Evolutionary conservation across 2,113 vertebrate genomes (phyloP).

Genomic region (Euleptes europaea): DNA sequence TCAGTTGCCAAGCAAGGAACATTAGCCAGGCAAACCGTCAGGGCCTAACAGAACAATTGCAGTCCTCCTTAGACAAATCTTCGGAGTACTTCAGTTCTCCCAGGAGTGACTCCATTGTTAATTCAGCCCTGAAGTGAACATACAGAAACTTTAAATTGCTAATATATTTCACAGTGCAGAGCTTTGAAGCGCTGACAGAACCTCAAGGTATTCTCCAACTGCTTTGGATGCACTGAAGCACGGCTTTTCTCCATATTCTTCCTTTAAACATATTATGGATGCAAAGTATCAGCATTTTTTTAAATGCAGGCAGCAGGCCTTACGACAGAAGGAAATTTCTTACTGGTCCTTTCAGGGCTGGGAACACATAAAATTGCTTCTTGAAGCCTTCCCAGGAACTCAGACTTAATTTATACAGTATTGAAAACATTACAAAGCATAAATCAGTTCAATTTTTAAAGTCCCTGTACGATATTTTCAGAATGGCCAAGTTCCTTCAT

Average conservation of each 20-base stretch:
- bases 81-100: conserved; percentile 1
- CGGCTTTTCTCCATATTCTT: conserved; percentile 57
- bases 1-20: neutral
- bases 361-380: conserved; percentile 72
- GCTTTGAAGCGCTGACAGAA: conserved; percentile 54
- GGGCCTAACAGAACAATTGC: neutral
- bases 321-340: conserved; percentile 63
- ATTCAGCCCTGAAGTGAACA: conserved; percentile 20
- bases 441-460: conserved; percentile 79
- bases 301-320: conserved; percentile 52
- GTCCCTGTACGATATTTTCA: conserved; percentile 75
- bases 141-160: conserved; percentile 33
- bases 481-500: conserved; percentile 72
- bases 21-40: neutral
- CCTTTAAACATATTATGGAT: conserved; percentile 68
- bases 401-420: conserved; percentile 79
- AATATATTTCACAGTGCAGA: conserved; percentile 56
- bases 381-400: conserved; percentile 69
- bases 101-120: conserved; percentile 12
- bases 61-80: neutral
- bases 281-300: conserved; percentile 61
- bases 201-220: conserved; percentile 62
- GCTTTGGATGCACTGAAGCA: conserved; percentile 67
- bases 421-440: conserved; percentile 81
- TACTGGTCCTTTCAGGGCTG: conserved; percentile 65